phyloP scores from a whole-genome alignment of 2,797 vertebrate species.

The Sarcoramphus papa region DNA sequence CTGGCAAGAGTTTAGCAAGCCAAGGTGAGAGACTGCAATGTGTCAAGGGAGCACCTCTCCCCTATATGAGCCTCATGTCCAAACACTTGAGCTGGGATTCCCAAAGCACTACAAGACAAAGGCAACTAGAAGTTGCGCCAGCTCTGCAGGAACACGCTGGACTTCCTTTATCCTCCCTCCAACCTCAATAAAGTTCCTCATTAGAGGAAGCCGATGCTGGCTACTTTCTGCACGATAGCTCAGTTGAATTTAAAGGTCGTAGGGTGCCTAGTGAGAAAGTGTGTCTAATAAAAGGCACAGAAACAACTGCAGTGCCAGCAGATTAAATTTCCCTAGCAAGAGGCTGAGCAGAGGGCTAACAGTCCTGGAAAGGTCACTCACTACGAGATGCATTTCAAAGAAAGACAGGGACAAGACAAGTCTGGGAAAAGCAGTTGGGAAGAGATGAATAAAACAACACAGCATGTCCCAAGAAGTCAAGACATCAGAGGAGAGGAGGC shows the following conservation, averaged over 20 bases:
- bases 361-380: slow-evolving; percentile 65
- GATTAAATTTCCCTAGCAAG: slow-evolving; percentile 71
- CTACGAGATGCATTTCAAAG: slow-evolving; percentile 29
- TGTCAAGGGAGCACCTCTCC: fast-evolving
- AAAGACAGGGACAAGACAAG: neutral
- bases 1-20: neutral
- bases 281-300: slow-evolving; percentile 70
- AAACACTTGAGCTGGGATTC: neutral
- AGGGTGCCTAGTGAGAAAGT: slow-evolving; percentile 33
- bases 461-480: neutral
- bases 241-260: slow-evolving; percentile 65
- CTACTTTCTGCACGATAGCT: neutral
- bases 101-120: neutral
- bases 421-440: neutral
- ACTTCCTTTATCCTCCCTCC: neutral
- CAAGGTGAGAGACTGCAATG: fast-evolving
- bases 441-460: neutral
- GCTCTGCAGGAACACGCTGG: neutral
- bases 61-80: neutral
- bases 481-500: neutral
- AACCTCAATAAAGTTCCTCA: neutral
- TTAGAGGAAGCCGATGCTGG: neutral
- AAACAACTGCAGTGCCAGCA: slow-evolving; percentile 61
- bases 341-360: neutral
- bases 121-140: neutral